Conservation (phyloP, 2,113 vertebrate species). For the Carlito syrichta region DNA sequence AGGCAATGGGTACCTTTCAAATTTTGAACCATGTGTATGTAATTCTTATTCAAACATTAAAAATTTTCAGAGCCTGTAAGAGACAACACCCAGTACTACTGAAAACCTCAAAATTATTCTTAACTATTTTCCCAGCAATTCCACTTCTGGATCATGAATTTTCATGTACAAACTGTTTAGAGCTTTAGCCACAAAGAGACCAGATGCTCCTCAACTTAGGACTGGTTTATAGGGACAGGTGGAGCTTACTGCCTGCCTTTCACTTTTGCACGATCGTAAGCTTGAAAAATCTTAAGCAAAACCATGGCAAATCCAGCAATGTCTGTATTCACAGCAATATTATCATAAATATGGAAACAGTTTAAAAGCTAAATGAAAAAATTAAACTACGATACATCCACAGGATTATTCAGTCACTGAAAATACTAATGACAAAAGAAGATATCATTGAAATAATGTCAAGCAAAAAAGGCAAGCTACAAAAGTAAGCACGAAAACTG, state of each 20-base stretch:
- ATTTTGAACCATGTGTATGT: not conserved
- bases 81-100: not conserved
- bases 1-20: not conserved
- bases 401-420: not conserved
- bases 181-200: not conserved
- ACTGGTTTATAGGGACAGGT: not conserved
- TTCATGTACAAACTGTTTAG: not conserved
- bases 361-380: not conserved
- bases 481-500: not conserved
- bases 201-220: not conserved
- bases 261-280: not conserved
- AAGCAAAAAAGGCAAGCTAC: not conserved
- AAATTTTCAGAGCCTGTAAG: not conserved
- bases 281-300: not conserved
- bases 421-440: not conserved
- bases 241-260: not conserved
- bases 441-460: not conserved
- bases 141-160: not conserved
- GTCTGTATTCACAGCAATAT: not conserved
- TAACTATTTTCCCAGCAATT: not conserved
- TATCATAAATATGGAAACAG: not conserved
- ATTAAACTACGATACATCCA: not conserved
- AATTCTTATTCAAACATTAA: not conserved
- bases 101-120: constrained; percentile 1
- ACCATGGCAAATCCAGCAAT: not conserved